Evolutionary conservation across 2,888 invertebrate genomes (phyloP), one percentile per base, ranked within the genome.

Genomic region (Pardosa pseudoannulata): DNA sequence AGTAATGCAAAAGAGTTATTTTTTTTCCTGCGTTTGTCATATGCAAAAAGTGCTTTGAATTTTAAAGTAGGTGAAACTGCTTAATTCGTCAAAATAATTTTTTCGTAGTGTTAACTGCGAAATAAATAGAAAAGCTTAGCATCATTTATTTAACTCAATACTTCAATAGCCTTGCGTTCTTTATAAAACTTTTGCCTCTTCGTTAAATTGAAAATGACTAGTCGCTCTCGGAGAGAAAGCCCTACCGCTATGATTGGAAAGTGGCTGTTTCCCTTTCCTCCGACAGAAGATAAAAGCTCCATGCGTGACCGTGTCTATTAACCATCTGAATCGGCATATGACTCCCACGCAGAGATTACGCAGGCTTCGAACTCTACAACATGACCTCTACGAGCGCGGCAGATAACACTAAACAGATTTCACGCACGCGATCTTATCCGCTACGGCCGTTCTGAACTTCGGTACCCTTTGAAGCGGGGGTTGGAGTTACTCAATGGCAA

Each of bases 341-440:
- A 72, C 72, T 76, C 83, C 78, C 78, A 83, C 83, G 76, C 72
- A 50, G 67, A 65, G 67, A 67, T 85, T 73, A 78, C 67, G 78
- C 56, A 71, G 65, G 70, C 64, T 27, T 31, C 70, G 27, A 83
- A 65, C 67, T 85, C 73, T 65, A 72, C 67, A 78, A 67, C 83
- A 85, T 68, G 83, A 73, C 68, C 83, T 78, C 56, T 56, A 71
- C n/a, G 50, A 32, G 67, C 29, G 67, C 39, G 31, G 28, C 19
- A 39, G 83, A 85, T 78, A 85, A 85, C 67, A 65, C 46, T 29
- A 65, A 80, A 74, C 78, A 67, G 67, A 82, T 82, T 71, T 64
- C 70, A 13, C 1, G 29, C 56, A 62, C 74, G 64, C 62, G 64
- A 62, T 74, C 56, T 28, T 23, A 74, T 36, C 28, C 70, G 9